These are phyloP conservation scores for Goniozus legneri DNA, from an alignment of 1,140 invertebrate genomes.

Conservation along the genomic window DNA sequence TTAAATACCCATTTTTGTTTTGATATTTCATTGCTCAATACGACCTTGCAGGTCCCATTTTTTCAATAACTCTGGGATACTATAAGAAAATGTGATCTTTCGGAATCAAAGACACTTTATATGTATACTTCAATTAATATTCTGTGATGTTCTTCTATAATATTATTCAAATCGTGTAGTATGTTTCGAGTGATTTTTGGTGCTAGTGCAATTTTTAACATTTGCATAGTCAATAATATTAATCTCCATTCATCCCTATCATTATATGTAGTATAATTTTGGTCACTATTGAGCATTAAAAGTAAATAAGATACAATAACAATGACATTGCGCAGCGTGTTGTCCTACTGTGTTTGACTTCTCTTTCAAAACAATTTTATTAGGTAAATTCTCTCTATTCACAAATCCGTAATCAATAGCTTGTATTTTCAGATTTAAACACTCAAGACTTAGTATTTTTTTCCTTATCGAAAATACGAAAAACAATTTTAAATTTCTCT, in stretches of 20 bases:
- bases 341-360: slow-evolving; percentile 6
- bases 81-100: neutral
- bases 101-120: slow-evolving; percentile 6
- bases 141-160: slow-evolving; percentile 15
- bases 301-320: slow-evolving; percentile 14
- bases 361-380: slow-evolving; percentile 9
- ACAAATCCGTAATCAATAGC: slow-evolving; percentile 18
- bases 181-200: slow-evolving; percentile 15
- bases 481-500: too few species aligned
- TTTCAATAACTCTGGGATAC: neutral
- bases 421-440: slow-evolving; percentile 16
- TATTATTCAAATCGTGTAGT: slow-evolving; percentile 9
- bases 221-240: slow-evolving; percentile 9
- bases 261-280: neutral
- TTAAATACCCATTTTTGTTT: neutral
- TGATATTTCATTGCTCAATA: neutral
- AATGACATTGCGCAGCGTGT: slow-evolving; percentile 6
- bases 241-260: slow-evolving; percentile 1
- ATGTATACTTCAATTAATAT: slow-evolving; percentile 7
- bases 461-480: slow-evolving; percentile 10
- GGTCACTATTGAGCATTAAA: slow-evolving; percentile 14
- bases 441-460: slow-evolving; percentile 11
- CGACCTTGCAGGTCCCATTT: neutral
- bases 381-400: slow-evolving; percentile 16
- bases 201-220: slow-evolving; percentile 15